Evolutionary conservation across 2,888 invertebrate genomes (phyloP), one percentile per base, ranked within the genome.

Genomic region (Notodonta ziczac): DNA sequence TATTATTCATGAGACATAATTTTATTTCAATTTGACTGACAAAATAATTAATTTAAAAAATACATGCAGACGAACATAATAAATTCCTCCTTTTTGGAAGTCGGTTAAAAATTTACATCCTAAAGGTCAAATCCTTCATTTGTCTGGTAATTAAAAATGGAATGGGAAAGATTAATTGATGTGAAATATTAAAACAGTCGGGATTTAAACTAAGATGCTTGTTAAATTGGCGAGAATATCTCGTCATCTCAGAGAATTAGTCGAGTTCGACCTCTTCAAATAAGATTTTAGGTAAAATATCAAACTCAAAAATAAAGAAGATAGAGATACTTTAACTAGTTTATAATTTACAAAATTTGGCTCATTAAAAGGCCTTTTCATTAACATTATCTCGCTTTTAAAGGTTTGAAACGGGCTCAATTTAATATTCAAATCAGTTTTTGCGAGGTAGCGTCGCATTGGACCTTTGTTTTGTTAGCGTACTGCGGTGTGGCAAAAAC

Each of bases 401-500:
- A n/a, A 46, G 46, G 46, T 46, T 46, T 46, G 46, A 46, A 24
- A 46, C 5, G n/a, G n/a, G n/a, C n/a, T 13, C 46, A n/a, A 46
- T 46, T n/a, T n/a, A 46, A 46, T 46, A 46, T n/a, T 46, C n/a
- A n/a, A 46, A n/a, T 46, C n/a, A n/a, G 46, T 46, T 46, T 46
- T 46, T 46, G 46, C n/a, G 46, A 46, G 46, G 46, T 46, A n/a
- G 6, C 46, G 13, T 46, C 10, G 46, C 10, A 46, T 46, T n/a
- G n/a, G 46, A 46, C n/a, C 46, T 46, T 46, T 46, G 13, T 46
- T 46, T 46, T 46, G 46, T 5, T 46, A 46, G 46, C 46, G 13
- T 46, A 46, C 46, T 46, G 46, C 5, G 46, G 4, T 46, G n/a
- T 13, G n/a, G 46, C 46, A 46, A 46, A 46, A 46, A 46, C 46